Base-by-base conservation (phyloP, 2,888 invertebrate genomes). In the Sipunculus nudus region DNA sequence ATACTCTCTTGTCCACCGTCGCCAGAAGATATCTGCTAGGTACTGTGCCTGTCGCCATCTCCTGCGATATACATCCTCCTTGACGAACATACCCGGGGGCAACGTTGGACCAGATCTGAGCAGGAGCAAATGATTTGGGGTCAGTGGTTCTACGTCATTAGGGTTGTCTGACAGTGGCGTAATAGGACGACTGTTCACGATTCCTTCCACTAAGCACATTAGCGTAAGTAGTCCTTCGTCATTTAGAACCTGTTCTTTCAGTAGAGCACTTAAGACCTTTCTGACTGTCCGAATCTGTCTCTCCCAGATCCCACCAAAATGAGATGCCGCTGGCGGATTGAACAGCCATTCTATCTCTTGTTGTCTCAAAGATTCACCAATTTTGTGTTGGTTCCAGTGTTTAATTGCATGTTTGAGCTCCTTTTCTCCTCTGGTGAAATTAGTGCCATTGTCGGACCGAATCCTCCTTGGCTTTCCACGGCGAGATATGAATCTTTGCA, bases 341-440 rank as follows among this genome's bases (percentile, higher is more conserved):
- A 48, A 48, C 25, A 32, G 5, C 49, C 49, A 48, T n/a, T 48
- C 29, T 31, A 48, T 29, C 13, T 48, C 23, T 19, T 48, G 28
- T 29, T 32, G 29, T 19, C 26, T 29, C 32, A 28, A 21, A 25
- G 8, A 16, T 19, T 48, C 2, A 19, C n/a, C n/a, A n/a, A 60
- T 28, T 49, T 39, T 32, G 10, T 55, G 43, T 2, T 49, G 35
- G 19, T 49, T 43, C 13, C 47, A 23, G 28, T 60, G 49, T 21
- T 25, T 31, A 21, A 55, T 25, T 3, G 47, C 53, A 21, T 21
- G n/a, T 29, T 32, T 25, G 19, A 74, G 53, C 58, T 73, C 70
- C 31, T 66, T 65, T n/a, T 63, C 57, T 2, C 72, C 72, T 19
- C 72, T 72, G 8, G 68, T 47, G 29, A 74, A 74, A 50, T 74